Percentiles rank a stretch among this genome's conserved stretches.
Conservation (phyloP, 2,113 vertebrate species). For the Jacana jacana region DNA sequence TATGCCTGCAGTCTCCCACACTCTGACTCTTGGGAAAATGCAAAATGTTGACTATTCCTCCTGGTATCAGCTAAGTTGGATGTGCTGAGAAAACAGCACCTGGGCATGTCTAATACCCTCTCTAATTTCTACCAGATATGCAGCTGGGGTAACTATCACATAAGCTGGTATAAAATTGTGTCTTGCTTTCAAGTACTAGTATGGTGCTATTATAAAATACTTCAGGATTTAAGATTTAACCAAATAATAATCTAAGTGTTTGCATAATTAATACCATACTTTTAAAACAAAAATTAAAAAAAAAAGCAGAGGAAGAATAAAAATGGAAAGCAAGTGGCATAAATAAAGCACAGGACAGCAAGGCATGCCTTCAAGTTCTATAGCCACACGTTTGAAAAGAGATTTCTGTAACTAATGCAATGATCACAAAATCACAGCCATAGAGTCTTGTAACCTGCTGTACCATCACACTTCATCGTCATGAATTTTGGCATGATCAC, state of each 20-base stretch:
- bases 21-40: not conserved
- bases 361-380: conserved; percentile 20
- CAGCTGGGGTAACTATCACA: not conserved
- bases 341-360: conserved; percentile 10
- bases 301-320: not conserved
- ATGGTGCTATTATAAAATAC: not conserved
- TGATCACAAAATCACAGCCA: not conserved
- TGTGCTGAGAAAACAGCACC: not conserved
- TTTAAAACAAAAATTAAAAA: not conserved
- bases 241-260: not conserved
- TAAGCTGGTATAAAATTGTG: not conserved
- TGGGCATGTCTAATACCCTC: not conserved
- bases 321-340: conserved; percentile 28
- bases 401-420: not conserved
- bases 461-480: not conserved
- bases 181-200: not conserved
- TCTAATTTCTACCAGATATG: not conserved
- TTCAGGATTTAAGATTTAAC: not conserved
- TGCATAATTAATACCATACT: not conserved
- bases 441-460: not conserved
- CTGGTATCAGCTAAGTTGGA: not conserved
- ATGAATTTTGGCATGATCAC: not conserved
- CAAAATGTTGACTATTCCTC: not conserved
- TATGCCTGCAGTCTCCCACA: not conserved
- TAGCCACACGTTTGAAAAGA: not conserved